Conservation (phyloP, 1,140 invertebrate species). For the Dreissena rostriformis region DNA sequence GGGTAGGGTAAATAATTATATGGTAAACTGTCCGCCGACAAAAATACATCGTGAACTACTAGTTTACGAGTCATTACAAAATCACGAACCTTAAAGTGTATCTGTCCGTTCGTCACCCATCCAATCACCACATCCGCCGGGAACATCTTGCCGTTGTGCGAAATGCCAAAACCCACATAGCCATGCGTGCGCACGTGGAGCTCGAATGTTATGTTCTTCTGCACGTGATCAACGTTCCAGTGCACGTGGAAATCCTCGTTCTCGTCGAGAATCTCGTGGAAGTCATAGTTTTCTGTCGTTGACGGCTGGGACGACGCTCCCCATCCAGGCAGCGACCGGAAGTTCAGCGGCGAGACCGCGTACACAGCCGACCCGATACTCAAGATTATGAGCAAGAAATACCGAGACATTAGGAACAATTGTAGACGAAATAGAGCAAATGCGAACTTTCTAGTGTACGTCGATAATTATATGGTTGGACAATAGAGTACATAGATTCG, state of each 20-base stretch:
- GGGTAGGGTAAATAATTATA: too few species aligned
- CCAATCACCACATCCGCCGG: slow-evolving; percentile 91
- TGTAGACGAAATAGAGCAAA: too few species aligned
- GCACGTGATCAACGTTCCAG: not conserved
- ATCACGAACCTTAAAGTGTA: slow-evolving; percentile 72
- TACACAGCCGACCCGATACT: too few species aligned
- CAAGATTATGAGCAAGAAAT: too few species aligned
- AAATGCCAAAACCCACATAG: slow-evolving; percentile 91
- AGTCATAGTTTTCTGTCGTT: slow-evolving; percentile 5
- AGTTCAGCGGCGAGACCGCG: too few species aligned
- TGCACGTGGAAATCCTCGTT: not conserved
- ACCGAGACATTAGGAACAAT: too few species aligned
- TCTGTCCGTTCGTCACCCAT: slow-evolving; percentile 87
- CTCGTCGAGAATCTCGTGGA: not conserved
- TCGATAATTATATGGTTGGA: too few species aligned
- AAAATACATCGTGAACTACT: not conserved
- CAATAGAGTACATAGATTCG: too few species aligned
- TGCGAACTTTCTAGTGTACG: too few species aligned
- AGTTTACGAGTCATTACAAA: not conserved
- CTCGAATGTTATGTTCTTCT: slow-evolving; percentile 4
- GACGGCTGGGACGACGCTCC: not conserved
- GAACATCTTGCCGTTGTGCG: slow-evolving; percentile 89
- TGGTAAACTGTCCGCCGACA: not conserved
- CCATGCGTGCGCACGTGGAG: slow-evolving; percentile 78
- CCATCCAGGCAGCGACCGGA: too few species aligned